Conservation (phyloP, 2,113 vertebrate species). For the Circaetus cinerascens region DNA sequence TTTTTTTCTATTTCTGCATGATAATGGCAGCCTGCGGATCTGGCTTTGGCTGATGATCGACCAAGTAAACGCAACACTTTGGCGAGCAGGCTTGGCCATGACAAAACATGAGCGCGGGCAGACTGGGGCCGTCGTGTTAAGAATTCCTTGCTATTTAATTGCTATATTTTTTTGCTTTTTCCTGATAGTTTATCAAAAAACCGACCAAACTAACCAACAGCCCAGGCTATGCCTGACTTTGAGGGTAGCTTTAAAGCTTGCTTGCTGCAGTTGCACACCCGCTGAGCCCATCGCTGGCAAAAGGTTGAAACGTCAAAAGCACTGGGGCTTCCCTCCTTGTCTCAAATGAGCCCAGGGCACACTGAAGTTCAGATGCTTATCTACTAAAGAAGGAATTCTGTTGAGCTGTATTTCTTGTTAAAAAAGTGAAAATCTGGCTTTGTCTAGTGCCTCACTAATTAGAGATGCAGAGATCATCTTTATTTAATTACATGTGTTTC, state of each 20-base stretch:
- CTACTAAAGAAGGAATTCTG: background rate
- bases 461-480: constrained; percentile 25
- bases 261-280: background rate
- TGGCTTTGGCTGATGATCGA: background rate
- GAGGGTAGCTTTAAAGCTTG: background rate
- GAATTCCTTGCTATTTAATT: background rate
- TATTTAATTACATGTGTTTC: constrained; percentile 24
- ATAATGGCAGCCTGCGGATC: background rate
- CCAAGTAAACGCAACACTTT: background rate
- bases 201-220: background rate
- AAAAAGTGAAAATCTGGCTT: background rate
- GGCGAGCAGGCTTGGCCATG: background rate
- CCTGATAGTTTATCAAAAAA: background rate
- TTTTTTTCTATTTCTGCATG: background rate
- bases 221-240: background rate
- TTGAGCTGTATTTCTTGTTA: background rate
- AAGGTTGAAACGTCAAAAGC: background rate
- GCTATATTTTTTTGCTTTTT: background rate
- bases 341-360: background rate
- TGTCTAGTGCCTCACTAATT: background rate
- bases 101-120: background rate
- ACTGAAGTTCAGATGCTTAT: background rate
- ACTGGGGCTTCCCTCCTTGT: background rate
- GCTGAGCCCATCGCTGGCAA: background rate
- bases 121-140: accelerated